Base-by-base conservation (phyloP, 2,888 invertebrate species). In the Halictus ligatus region DNA sequence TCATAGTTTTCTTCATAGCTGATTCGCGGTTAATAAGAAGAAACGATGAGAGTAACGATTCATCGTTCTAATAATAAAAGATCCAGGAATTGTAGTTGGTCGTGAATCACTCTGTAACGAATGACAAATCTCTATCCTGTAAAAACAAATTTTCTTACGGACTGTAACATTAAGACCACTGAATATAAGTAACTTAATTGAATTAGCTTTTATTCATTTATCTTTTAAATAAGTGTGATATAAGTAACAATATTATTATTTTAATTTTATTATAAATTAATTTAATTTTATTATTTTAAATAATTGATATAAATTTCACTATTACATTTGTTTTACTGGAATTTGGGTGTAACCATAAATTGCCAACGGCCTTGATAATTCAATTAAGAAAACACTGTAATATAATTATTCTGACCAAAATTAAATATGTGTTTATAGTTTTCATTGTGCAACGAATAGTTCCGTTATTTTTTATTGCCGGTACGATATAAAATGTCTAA, bases 21-120 rank as follows among this genome's bases (percentile, higher is more conserved):
- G 21, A 71, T 71, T 43, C 43, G 71, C 21, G 13, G 40, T 21
- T 43, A 21, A 71, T 71, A 21, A 43, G 40, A 40, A 43, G 40
- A 43, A 43, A 71, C 21, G 10, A 43, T 40, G 69, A n/a, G 12
- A n/a, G 12, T 6, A 40, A 43, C 43, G 71, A 71, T 71, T 71
- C 71, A 71, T 71, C 71, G 43, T 40, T 71, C 40, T 43, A 43
- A 12, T 67, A 67, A 67, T 71, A 43, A 43, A 5, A 71, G 71
- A 71, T 71, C 43, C 13, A 13, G 21, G 71, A 71, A 43, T 71
- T n/a, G n/a, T 71, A 6, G 13, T 43, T 71, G 10, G 21, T 12
- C 12, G n/a, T 71, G 71, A 71, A 71, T 71, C 71, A 71, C 40
- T 15, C 35, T 29, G 18, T 35, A 67, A 67, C 7, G 7, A 8